phyloP scores from a whole-genome alignment of 2,113 vertebrate genomes.

The Jaculus jaculus region DNA sequence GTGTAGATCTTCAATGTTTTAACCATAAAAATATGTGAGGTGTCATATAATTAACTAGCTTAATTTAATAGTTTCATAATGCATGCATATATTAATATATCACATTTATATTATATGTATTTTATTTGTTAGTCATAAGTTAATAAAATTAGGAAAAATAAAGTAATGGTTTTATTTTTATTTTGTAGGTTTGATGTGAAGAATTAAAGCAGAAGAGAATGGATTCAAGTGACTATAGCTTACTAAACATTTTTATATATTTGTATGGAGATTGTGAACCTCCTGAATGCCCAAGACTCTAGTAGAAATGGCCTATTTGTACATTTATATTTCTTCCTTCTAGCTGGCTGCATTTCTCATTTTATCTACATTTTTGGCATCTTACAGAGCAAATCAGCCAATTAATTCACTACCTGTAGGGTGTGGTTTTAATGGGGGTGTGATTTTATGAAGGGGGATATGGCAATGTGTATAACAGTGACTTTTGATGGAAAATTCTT shows the following conservation, averaged over 20 bases:
- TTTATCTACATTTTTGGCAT: slow-evolving; percentile 64
- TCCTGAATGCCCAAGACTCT: slow-evolving; percentile 58
- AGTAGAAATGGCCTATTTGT: slow-evolving; percentile 79
- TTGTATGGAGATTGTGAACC: slow-evolving; percentile 83
- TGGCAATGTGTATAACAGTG: slow-evolving; percentile 19
- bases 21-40: background rate
- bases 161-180: slow-evolving; percentile 73
- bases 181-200: slow-evolving; percentile 79
- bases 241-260: slow-evolving; percentile 84
- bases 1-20: slow-evolving; percentile 10
- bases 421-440: slow-evolving; percentile 53
- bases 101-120: background rate
- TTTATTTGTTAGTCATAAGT: slow-evolving; percentile 35
- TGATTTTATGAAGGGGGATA: slow-evolving; percentile 44
- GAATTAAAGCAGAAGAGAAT: slow-evolving; percentile 59
- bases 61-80: slow-evolving; percentile 22
- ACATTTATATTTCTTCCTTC: slow-evolving; percentile 79
- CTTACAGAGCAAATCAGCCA: slow-evolving; percentile 57
- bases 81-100: slow-evolving; percentile 24
- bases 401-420: slow-evolving; percentile 43
- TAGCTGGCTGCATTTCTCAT: slow-evolving; percentile 72
- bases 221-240: slow-evolving; percentile 73
- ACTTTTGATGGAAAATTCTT: slow-evolving; percentile 61
- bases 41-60: slow-evolving; percentile 19
- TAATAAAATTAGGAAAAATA: background rate